Evolutionary conservation across 2,113 vertebrate species (phyloP), one percentile per base, ranked within the genome.

Genomic region (Archilochus colubris): DNA sequence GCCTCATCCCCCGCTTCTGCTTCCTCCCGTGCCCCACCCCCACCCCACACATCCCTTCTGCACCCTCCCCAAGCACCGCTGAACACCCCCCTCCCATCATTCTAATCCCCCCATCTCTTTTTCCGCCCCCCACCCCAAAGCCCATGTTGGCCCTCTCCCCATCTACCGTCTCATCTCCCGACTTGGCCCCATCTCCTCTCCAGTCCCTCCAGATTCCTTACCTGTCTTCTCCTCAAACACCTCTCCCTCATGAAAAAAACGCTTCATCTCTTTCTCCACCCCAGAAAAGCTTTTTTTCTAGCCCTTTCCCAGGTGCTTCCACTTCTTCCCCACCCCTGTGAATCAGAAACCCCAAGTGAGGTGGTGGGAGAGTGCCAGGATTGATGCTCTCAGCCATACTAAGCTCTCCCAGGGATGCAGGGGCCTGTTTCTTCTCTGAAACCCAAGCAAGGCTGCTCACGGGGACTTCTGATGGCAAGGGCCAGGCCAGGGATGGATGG

Each of bases 271-370:
- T 61, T 43, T 27, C 69, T 54, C 54, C 40, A 72, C 16, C 50
- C 64, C 21, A n/a, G 58, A 22, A 87, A 82, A 89, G 50, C 87
- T 14, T 73, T 94, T 94, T 87, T 96, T 89, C 93, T 79, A 78
- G 82, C 76, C 79, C 40, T 91, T 88, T 91, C 75, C 91, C 68
- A 36, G 73, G 40, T 86, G 28, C 40, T 93, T 31, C 62, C 13
- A 1, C 44, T 77, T 74, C 86, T 58, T 79, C 73, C 59, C 55
- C n/a, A 9, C 13, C 75, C 48, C n/a, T 22, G 38, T 50, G 91
- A 83, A 91, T 72, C 75, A 53, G 80, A 57, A 96, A 54, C 69
- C 77, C 84, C 67, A n/a, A 25, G 77, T 48, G 64, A 80, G 80
- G 73, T 1, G 16, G 46, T 72, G 59, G 46, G 78, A 87, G 58